Evolutionary conservation across 2,888 invertebrate species (phyloP).

Genomic region (Lysandra coridon): DNA sequence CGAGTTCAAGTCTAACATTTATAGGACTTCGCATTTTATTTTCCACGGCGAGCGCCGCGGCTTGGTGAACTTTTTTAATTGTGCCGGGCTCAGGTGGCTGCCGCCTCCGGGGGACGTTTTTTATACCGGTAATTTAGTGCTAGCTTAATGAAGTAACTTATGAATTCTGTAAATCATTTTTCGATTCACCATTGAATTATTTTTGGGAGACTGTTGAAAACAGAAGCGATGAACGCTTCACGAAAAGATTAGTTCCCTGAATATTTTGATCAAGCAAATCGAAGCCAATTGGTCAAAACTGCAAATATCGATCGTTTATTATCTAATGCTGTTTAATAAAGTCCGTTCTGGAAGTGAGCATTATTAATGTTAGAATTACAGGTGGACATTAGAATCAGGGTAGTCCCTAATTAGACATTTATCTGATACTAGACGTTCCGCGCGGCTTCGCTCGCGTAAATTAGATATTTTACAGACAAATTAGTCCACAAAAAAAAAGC

Average conservation of each 20-base stretch:
- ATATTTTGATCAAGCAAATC: too few relatives aligned
- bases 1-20: conserved; percentile 34
- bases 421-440: too few relatives aligned
- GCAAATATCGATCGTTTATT: too few relatives aligned
- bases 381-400: too few relatives aligned
- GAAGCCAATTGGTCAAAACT: too few relatives aligned
- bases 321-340: too few relatives aligned
- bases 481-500: too few relatives aligned
- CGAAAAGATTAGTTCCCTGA: background rate
- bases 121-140: conserved; percentile 18
- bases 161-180: background rate
- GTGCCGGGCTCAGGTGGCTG: conserved; percentile 35
- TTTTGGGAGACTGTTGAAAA: background rate
- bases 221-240: background rate
- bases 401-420: too few relatives aligned
- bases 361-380: too few relatives aligned
- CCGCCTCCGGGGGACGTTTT: conserved; percentile 31
- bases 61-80: conserved; percentile 38
- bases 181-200: background rate
- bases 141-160: background rate
- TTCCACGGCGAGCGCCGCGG: conserved; percentile 24
- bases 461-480: too few relatives aligned
- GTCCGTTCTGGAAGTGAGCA: too few relatives aligned
- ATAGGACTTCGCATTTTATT: conserved; percentile 33
- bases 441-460: too few relatives aligned